Percentiles rank a stretch among this genome's conserved stretches.
These are phyloP conservation scores for Endomychus coccineus DNA, from an alignment of 2,888 invertebrate species.

Conservation along the genomic window DNA sequence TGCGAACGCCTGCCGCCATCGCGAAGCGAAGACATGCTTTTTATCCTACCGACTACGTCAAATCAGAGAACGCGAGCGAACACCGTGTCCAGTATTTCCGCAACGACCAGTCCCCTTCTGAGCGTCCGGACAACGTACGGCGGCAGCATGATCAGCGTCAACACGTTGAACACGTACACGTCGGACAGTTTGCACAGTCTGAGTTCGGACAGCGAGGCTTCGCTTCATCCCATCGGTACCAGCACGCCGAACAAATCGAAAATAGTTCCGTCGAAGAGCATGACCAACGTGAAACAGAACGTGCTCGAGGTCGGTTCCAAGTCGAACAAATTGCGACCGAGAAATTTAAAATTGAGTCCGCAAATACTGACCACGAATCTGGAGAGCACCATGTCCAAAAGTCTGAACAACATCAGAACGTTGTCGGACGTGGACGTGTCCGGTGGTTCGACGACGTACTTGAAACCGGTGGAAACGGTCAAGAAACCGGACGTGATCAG, in stretches of 20 bases:
- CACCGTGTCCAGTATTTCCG: slow-evolving; percentile 56
- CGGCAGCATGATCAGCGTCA: slow-evolving; percentile 57
- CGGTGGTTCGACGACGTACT: slow-evolving; percentile 29
- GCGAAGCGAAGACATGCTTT: slow-evolving; percentile 70
- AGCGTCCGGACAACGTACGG: slow-evolving; percentile 55
- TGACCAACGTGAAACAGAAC: slow-evolving; percentile 53
- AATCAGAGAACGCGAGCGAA: slow-evolving; percentile 39
- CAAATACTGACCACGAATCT: slow-evolving; percentile 31
- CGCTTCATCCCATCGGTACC: slow-evolving; percentile 34
- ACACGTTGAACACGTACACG: slow-evolving; percentile 52
- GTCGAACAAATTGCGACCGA: slow-evolving; percentile 29
- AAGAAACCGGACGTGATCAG: slow-evolving; percentile 25
- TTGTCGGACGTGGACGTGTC: slow-evolving; percentile 25
- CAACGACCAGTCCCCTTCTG: slow-evolving; percentile 63
- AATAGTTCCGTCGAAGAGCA: slow-evolving; percentile 54
- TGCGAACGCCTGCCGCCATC: slow-evolving; percentile 61
- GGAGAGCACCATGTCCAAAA: slow-evolving; percentile 40
- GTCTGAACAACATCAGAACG: slow-evolving; percentile 39
- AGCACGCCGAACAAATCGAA: slow-evolving; percentile 49
- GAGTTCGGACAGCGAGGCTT: slow-evolving; percentile 56
- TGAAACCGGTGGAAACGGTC: slow-evolving; percentile 29
- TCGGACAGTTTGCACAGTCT: slow-evolving; percentile 62
- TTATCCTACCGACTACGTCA: slow-evolving; percentile 37
- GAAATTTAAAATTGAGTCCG: slow-evolving; percentile 33
- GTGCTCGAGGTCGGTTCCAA: slow-evolving; percentile 29